Evolutionary conservation across 2,113 vertebrate species (phyloP).

Genomic region (Colaptes auratus): DNA sequence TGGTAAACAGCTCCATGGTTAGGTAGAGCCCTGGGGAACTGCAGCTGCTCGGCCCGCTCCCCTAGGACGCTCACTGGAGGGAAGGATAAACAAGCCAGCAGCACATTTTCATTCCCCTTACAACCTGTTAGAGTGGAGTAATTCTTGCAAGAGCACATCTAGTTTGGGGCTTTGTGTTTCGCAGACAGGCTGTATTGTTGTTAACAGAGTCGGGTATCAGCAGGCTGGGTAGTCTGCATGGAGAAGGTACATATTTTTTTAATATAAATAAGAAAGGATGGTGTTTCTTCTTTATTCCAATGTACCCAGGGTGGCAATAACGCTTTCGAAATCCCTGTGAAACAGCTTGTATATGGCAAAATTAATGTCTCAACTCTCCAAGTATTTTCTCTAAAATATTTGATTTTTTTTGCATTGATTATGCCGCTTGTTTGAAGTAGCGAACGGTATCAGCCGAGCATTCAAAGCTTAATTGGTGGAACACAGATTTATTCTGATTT

Average conservation of each 20-base stretch:
- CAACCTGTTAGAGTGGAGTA: slow-evolving; percentile 59
- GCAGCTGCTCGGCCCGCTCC: slow-evolving; percentile 72
- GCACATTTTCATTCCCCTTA: slow-evolving; percentile 42
- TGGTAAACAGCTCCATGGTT: slow-evolving; percentile 76
- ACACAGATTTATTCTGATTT: slow-evolving; percentile 69
- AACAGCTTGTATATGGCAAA: slow-evolving; percentile 78
- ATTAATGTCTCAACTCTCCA: slow-evolving; percentile 75
- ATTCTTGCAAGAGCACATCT: slow-evolving; percentile 49
- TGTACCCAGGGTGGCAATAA: slow-evolving; percentile 74
- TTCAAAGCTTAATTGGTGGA: slow-evolving; percentile 67
- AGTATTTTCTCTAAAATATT: slow-evolving; percentile 78
- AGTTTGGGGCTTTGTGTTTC: slow-evolving; percentile 18
- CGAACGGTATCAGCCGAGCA: slow-evolving; percentile 12
- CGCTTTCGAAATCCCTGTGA: slow-evolving; percentile 71
- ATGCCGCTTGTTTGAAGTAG: slow-evolving; percentile 63
- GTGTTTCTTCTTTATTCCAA: slow-evolving; percentile 67
- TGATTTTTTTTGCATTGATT: slow-evolving; percentile 79
- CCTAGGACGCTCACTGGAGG: slow-evolving; percentile 46
- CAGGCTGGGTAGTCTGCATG: slow-evolving; percentile 46
- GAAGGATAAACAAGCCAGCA: slow-evolving; percentile 73
- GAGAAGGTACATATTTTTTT: slow-evolving; percentile 66
- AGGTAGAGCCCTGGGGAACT: slow-evolving; percentile 68
- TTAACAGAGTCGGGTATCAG: slow-evolving; percentile 37
- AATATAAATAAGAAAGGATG: slow-evolving; percentile 73
- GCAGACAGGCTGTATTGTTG: slow-evolving; percentile 47